Percentiles rank a stretch among this genome's conserved stretches.
These are phyloP conservation scores for Diaprepes abbreviatus DNA, from an alignment of 2,888 invertebrate genomes.

Conservation along the genomic window DNA sequence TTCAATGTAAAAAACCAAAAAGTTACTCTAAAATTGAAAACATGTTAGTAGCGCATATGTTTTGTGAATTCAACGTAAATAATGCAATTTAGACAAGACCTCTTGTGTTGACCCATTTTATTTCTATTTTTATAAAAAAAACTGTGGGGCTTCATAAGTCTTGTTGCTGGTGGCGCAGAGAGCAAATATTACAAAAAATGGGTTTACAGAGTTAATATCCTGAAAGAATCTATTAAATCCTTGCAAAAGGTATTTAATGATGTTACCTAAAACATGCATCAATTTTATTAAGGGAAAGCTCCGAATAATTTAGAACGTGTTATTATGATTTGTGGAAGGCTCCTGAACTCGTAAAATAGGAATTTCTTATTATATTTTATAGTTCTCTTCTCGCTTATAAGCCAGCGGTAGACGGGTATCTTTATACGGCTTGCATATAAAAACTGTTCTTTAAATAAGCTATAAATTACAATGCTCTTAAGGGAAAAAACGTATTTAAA, in stretches of 20 bases:
- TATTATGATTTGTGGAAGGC: constrained; percentile 24
- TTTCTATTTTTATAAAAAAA: no score
- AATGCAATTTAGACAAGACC: no score
- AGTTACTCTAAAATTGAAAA: no score
- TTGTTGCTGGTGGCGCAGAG: no score
- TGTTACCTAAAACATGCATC: not conserved
- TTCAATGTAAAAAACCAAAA: no score
- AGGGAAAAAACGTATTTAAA: not conserved
- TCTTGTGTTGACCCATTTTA: no score
- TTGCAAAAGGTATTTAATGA: not conserved
- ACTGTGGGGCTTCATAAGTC: no score
- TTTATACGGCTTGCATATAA: constrained; percentile 23
- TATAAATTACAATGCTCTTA: constrained; percentile 17
- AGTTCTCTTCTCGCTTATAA: constrained; percentile 25
- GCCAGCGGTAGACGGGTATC: not conserved
- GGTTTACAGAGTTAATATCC: not conserved
- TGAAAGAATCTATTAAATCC: not conserved
- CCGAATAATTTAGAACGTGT: constrained; percentile 9
- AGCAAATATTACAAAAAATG: no score
- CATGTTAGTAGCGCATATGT: no score
- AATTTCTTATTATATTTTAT: constrained; percentile 31
- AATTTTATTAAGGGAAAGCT: constrained; percentile 11
- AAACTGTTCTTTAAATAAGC: constrained; percentile 21
- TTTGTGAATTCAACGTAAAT: no score
- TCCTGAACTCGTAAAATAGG: constrained; percentile 15